Evolutionary conservation across 2,888 invertebrate species (phyloP).

Genomic region (Cantharis rustica): DNA sequence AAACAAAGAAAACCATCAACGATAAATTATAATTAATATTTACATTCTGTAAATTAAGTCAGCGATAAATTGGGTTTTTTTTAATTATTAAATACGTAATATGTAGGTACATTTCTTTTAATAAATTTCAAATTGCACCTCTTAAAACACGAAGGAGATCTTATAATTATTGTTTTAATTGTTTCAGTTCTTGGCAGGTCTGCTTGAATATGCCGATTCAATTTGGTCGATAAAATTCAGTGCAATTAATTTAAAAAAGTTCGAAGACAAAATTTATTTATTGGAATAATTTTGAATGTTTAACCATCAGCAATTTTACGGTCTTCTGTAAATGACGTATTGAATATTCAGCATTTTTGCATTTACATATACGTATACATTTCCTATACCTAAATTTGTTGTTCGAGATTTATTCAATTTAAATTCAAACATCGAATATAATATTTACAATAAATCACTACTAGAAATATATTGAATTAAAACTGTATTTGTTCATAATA

Average conservation of each 20-base stretch:
- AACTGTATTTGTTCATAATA: neutral
- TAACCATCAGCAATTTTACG: neutral
- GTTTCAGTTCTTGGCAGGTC: too few relatives aligned
- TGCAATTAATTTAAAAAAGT: neutral
- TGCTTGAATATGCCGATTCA: neutral
- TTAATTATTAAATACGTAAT: neutral
- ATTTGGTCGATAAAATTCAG: neutral
- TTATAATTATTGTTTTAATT: too few relatives aligned
- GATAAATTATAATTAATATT: neutral
- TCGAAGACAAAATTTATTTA: neutral
- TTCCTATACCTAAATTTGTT: neutral
- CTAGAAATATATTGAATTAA: neutral
- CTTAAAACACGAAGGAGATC: neutral
- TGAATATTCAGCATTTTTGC: neutral
- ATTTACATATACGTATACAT: neutral
- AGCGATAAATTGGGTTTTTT: neutral
- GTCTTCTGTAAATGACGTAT: neutral
- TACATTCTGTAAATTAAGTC: neutral
- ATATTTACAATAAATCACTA: neutral
- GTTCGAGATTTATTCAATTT: neutral
- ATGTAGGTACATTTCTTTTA: neutral
- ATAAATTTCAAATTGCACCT: neutral
- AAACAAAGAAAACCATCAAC: neutral
- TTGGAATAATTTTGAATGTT: conserved; percentile 1
- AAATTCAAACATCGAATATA: neutral